Percentiles rank a stretch among this genome's conserved stretches.
Evolutionary conservation across 1,140 invertebrate genomes (phyloP).

Genomic region (Zophobas morio): DNA sequence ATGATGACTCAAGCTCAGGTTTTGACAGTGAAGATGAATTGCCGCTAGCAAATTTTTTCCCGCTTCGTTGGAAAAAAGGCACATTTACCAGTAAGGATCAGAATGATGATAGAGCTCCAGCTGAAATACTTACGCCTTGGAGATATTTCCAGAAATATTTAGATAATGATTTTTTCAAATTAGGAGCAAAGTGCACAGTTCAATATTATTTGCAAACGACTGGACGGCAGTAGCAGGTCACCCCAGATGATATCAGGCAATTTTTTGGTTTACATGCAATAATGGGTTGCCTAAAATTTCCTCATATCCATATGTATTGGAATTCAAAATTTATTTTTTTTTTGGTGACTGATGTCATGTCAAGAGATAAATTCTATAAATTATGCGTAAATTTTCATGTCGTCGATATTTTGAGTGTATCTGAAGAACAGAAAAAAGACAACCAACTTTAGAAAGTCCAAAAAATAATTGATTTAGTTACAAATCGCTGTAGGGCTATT

Average conservation of each 20-base stretch:
- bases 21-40: conserved; percentile 3
- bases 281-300: conserved; percentile 35
- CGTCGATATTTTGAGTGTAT: conserved; percentile 25
- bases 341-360: conserved; percentile 40
- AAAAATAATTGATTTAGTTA: conserved; percentile 5
- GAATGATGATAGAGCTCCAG: neutral
- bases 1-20: neutral
- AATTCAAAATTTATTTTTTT: conserved; percentile 45
- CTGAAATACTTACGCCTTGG: neutral
- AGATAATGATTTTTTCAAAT: conserved; percentile 1
- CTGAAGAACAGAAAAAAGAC: neutral
- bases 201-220: conserved; percentile 8
- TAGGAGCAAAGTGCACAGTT: neutral
- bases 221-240: neutral
- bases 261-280: conserved; percentile 42
- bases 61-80: neutral
- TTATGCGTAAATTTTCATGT: conserved; percentile 45
- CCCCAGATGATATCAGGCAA: neutral
- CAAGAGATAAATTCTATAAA: conserved; percentile 31
- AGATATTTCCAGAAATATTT: conserved; percentile 1
- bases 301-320: conserved; percentile 46
- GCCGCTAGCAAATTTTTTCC: neutral
- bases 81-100: neutral
- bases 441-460: conserved; percentile 44
- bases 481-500: conserved; percentile 26